A percentile compares a stretch with the other conserved stretches of the same genome.
Evolutionary conservation across 1,140 invertebrate species (phyloP).

Genomic region (Whitmania pigra): DNA sequence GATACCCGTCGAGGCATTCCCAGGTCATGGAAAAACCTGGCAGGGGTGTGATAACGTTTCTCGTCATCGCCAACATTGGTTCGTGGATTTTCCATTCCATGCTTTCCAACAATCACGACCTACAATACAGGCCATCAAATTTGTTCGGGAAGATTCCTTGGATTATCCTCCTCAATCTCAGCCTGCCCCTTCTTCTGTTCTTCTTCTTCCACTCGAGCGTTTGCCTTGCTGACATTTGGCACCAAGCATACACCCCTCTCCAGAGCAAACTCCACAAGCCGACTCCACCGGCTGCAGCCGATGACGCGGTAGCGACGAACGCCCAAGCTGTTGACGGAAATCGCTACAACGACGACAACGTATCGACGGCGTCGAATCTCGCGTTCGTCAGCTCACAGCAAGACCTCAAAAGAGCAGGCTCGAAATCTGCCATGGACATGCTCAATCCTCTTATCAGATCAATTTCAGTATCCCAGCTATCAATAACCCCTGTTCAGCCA

Average conservation of each 20-base stretch:
- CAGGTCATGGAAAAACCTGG: slow-evolving; percentile 19
- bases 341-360: too few relatives aligned
- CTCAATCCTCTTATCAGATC: slow-evolving; percentile 12
- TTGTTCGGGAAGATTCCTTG: slow-evolving; percentile 22
- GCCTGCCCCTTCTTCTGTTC: slow-evolving; percentile 23
- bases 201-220: slow-evolving; percentile 25
- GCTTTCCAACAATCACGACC: slow-evolving; percentile 14
- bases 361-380: neutral
- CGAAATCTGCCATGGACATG: neutral
- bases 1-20: slow-evolving; percentile 3
- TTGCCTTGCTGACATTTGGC: slow-evolving; percentile 24
- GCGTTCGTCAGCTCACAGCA: too few relatives aligned
- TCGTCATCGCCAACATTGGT: slow-evolving; percentile 20
- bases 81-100: slow-evolving; percentile 22
- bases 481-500: neutral
- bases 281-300: too few relatives aligned
- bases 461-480: slow-evolving; percentile 13
- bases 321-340: too few relatives aligned
- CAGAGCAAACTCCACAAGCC: slow-evolving; percentile 14
- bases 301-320: too few relatives aligned
- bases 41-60: slow-evolving; percentile 16
- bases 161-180: slow-evolving; percentile 22
- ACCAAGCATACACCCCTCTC: slow-evolving; percentile 17
- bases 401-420: too few relatives aligned
- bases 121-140: slow-evolving; percentile 6